Evolutionary conservation across 2,113 vertebrate species (phyloP).

Genomic region (Neoarius graeffei): DNA sequence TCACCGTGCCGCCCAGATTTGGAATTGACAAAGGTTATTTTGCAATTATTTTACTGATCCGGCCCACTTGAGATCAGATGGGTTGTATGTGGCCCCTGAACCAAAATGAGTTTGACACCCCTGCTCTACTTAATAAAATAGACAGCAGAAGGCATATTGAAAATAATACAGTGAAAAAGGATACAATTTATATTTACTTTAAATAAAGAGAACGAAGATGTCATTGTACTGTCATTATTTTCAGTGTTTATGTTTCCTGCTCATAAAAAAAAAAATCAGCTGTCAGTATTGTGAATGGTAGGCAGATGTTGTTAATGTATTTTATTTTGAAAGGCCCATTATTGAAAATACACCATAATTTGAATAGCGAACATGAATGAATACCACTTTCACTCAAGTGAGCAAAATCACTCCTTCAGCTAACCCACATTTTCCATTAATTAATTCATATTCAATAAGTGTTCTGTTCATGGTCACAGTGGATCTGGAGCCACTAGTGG

Average conservation of each 20-base stretch:
- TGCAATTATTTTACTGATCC: too few species aligned
- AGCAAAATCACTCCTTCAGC: background rate
- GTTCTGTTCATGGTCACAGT: background rate
- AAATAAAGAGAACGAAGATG: background rate
- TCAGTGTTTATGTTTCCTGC: background rate
- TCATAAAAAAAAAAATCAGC: background rate
- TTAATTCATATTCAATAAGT: background rate
- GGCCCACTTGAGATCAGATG: too few species aligned
- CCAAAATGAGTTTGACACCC: too few species aligned
- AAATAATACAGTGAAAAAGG: background rate
- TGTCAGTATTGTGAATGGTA: background rate
- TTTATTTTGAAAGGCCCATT: background rate
- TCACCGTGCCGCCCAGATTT: too few species aligned
- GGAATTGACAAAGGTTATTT: too few species aligned
- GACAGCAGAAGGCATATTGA: background rate
- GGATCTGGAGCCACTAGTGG: background rate
- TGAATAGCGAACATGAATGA: background rate
- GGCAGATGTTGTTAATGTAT: background rate
- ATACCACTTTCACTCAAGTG: background rate
- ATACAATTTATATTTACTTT: background rate
- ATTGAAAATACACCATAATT: background rate
- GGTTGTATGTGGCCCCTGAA: too few species aligned
- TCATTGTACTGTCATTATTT: background rate
- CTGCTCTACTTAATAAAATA: background rate
- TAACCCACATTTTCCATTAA: background rate